These are phyloP conservation scores for Nephrocerus scutellatus DNA, from an alignment of 2,888 invertebrate genomes.

Conservation along the genomic window DNA sequence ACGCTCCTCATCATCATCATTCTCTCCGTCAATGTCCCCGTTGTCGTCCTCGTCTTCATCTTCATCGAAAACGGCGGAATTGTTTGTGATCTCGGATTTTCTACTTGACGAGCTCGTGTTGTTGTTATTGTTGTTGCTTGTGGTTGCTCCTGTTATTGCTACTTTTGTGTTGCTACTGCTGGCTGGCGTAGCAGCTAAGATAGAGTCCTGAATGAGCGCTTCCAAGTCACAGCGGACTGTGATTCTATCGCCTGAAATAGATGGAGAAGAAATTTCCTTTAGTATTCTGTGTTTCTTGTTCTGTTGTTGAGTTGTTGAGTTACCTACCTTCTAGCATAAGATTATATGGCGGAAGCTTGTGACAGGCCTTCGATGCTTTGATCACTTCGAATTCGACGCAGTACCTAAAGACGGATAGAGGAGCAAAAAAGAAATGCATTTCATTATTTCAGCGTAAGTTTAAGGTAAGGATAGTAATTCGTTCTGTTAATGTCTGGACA, in stretches of 20 bases:
- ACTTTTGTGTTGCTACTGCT: conserved; percentile 9
- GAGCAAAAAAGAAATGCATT: too few relatives aligned
- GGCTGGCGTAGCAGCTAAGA: too few relatives aligned
- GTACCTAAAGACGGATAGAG: conserved; percentile 72
- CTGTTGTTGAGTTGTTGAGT: too few relatives aligned
- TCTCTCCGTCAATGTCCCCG: conserved; percentile 19
- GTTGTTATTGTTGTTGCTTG: conserved; percentile 25
- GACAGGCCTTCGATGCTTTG: conserved; percentile 75
- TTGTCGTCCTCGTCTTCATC: conserved; percentile 21
- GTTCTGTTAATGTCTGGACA: too few relatives aligned
- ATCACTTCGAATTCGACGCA: conserved; percentile 78
- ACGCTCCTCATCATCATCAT: conserved; percentile 27
- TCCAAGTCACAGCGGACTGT: conserved; percentile 78
- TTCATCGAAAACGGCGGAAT: conserved; percentile 24
- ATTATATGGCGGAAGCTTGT: conserved; percentile 65
- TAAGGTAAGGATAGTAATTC: too few relatives aligned
- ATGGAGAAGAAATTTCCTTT: conserved; percentile 6
- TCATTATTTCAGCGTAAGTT: too few relatives aligned
- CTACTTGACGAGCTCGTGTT: conserved; percentile 21
- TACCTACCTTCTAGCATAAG: conserved; percentile 64
- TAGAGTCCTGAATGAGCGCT: conserved; percentile 60
- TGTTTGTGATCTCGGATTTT: conserved; percentile 25
- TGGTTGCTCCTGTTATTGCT: conserved; percentile 4
- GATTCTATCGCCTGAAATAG: conserved; percentile 60
- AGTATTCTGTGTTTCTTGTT: neutral